Conservation (phyloP, 1,140 invertebrate genomes). For the Ladona fulva region DNA sequence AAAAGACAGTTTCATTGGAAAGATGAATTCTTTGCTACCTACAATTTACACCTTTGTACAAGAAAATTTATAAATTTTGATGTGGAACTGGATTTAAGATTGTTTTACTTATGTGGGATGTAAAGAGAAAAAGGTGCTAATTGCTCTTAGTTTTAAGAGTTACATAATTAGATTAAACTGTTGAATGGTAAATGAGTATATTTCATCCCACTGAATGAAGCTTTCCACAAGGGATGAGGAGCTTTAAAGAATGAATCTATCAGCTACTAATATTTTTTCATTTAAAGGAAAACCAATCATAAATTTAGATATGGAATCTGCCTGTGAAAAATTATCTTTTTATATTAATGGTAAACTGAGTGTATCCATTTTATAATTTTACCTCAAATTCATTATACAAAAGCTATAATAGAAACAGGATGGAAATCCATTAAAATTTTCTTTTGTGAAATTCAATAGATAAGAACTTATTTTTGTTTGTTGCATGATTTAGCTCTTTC, state of each 20-base stretch:
- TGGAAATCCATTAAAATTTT: neutral
- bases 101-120: neutral
- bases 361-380: neutral
- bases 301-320: neutral
- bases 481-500: neutral
- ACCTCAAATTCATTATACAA: neutral
- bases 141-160: conserved; percentile 1
- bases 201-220: neutral
- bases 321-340: neutral
- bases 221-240: neutral
- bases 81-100: neutral
- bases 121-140: conserved; percentile 1
- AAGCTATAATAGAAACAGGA: neutral
- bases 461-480: neutral
- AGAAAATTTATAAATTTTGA: conserved; percentile 4
- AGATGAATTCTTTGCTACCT: neutral
- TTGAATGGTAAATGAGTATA: conserved; percentile 4
- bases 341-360: neutral
- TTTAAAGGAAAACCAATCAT: neutral
- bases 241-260: neutral
- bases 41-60: neutral
- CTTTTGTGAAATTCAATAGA: neutral
- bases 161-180: neutral
- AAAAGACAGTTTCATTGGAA: neutral
- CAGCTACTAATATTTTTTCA: neutral